phyloP scores from a whole-genome alignment of 2,113 vertebrate species.

The Crypturellus undulatus region DNA sequence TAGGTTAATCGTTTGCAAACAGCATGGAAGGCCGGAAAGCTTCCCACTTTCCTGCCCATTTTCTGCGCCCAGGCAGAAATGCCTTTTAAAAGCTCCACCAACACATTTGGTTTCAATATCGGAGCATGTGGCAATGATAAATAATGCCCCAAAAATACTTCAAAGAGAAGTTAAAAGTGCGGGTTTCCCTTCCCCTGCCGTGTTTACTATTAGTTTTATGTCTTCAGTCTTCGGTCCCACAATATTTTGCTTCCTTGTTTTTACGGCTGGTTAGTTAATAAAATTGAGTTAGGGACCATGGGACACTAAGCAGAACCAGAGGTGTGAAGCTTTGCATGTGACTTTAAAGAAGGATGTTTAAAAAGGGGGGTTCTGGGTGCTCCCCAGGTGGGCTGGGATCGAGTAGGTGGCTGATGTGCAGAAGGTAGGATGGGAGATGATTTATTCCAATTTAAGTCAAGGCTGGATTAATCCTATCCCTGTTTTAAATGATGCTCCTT shows the following conservation, averaged over 20 bases:
- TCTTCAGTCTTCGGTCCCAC: conserved; percentile 36
- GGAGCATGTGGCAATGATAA: conserved; percentile 81
- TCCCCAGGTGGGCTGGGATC: background rate
- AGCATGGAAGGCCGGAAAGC: conserved; percentile 1
- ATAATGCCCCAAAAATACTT: conserved; percentile 79
- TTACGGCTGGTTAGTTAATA: conserved; percentile 76
- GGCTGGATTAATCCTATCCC: background rate
- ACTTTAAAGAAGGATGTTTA: background rate
- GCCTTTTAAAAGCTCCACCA: conserved; percentile 56
- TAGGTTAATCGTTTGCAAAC: conserved; percentile 6
- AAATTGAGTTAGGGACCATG: conserved; percentile 15
- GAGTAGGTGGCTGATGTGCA: background rate
- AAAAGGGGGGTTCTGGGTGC: background rate
- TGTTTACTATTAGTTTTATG: conserved; percentile 77
- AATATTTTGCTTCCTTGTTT: conserved; percentile 74
- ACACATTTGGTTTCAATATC: conserved; percentile 80
- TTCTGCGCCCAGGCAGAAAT: conserved; percentile 34
- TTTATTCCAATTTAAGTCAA: background rate
- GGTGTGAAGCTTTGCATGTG: background rate
- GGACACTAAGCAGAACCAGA: conserved; percentile 41
- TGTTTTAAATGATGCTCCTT: rapidly evolving
- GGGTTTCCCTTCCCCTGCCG: conserved; percentile 74
- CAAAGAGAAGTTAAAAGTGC: conserved; percentile 82
- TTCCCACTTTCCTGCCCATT: conserved; percentile 11
- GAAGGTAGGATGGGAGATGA: background rate